A percentile compares a stretch with the other conserved stretches of the same genome.
These are phyloP conservation scores for Arion vulgaris DNA, from an alignment of 1,140 invertebrate species.

Conservation along the genomic window DNA sequence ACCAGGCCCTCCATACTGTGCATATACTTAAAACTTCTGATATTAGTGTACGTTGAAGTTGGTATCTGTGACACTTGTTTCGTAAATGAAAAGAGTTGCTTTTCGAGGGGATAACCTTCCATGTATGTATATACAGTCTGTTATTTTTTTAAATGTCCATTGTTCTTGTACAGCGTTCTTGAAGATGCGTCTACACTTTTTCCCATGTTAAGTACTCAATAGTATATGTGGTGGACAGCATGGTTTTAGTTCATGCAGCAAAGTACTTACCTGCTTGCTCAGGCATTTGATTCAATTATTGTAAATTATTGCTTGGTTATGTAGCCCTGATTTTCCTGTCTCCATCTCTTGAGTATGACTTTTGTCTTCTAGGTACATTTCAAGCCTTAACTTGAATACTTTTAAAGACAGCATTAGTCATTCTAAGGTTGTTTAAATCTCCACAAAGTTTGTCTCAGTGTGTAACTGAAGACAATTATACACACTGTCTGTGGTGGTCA, in stretches of 20 bases:
- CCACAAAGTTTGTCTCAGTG: too few species aligned
- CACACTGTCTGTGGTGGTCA: too few species aligned
- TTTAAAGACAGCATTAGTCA: too few species aligned
- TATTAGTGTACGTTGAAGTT: background rate
- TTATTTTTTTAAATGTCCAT: too few species aligned
- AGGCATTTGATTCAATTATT: background rate
- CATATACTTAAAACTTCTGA: background rate
- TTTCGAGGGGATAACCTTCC: background rate
- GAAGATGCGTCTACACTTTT: background rate
- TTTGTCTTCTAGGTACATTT: too few species aligned
- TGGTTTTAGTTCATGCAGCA: background rate
- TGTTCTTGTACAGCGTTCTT: background rate
- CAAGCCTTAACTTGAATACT: too few species aligned
- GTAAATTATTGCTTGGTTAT: background rate
- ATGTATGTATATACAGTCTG: too few species aligned
- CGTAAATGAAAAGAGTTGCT: background rate
- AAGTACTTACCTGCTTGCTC: conserved; percentile 3
- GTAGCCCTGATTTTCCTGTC: too few species aligned
- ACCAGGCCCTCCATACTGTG: background rate
- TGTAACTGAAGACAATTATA: too few species aligned
- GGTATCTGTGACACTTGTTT: background rate
- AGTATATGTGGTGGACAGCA: background rate
- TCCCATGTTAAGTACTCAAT: too few species aligned
- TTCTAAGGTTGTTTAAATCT: too few species aligned
- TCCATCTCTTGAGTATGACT: too few species aligned